Evolutionary conservation across 2,888 invertebrate genomes (phyloP).

Genomic region (Drosophila pseudotakahashii): DNA sequence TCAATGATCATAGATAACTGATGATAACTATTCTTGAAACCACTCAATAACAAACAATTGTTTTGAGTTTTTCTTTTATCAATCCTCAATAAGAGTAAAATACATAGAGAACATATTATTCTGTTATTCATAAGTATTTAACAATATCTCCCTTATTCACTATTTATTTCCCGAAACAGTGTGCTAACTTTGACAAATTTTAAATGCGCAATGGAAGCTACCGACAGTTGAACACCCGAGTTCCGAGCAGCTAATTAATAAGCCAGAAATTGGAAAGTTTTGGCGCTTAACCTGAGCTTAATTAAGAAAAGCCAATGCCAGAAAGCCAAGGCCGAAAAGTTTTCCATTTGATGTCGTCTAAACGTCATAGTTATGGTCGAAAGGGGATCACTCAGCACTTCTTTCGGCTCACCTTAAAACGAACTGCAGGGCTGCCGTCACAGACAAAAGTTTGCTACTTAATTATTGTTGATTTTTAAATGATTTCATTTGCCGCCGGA

Average conservation of each 20-base stretch:
- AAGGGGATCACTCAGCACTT: conserved; percentile 33
- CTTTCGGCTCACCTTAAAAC: conserved; percentile 19
- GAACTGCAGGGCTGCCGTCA: conserved; percentile 37
- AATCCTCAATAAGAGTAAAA: no score
- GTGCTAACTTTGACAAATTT: conserved; percentile 8
- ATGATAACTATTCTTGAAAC: no score
- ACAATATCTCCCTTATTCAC: no score
- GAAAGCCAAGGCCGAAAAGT: conserved; percentile 49
- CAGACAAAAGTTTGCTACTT: conserved; percentile 62
- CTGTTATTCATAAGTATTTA: no score
- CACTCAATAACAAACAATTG: no score
- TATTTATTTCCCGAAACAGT: neutral
- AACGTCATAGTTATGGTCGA: conserved; percentile 58
- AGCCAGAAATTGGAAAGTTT: conserved; percentile 55
- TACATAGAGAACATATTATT: no score
- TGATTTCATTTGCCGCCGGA: conserved; percentile 63
- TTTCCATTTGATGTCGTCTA: conserved; percentile 76
- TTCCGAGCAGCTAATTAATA: conserved; percentile 52
- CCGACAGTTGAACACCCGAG: conserved; percentile 26
- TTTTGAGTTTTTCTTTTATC: no score
- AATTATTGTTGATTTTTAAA: conserved; percentile 76
- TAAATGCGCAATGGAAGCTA: conserved; percentile 27
- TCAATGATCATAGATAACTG: no score
- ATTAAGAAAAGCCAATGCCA: conserved; percentile 52
- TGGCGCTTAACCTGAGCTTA: conserved; percentile 54